Percentiles rank a stretch among this genome's conserved stretches.
Evolutionary conservation across 2,797 vertebrate species (phyloP).

Genomic region (Leptatherina wallacei): DNA sequence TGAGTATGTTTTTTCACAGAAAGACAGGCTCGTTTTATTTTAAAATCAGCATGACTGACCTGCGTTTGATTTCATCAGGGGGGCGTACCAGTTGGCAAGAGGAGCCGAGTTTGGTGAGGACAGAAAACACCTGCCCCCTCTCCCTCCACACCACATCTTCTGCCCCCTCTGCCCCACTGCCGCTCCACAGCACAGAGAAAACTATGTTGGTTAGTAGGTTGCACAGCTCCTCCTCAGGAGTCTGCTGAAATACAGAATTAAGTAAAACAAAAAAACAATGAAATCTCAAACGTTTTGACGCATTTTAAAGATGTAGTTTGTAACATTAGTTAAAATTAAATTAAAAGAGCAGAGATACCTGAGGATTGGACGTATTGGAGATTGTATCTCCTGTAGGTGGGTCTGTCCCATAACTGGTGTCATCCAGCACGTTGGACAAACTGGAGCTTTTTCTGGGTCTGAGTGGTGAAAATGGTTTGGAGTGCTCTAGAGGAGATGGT

Average conservation of each 20-base stretch:
- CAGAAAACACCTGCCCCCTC: constrained; percentile 95
- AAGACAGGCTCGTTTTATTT: background rate
- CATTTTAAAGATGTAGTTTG: background rate
- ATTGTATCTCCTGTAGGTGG: constrained; percentile 86
- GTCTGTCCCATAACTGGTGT: constrained; percentile 89
- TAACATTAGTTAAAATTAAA: background rate
- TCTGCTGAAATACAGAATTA: constrained; percentile 80
- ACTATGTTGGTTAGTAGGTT: constrained; percentile 95
- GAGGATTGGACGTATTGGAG: constrained; percentile 96
- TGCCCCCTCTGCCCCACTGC: constrained; percentile 86
- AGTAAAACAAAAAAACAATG: background rate
- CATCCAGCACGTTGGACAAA: constrained; percentile 95
- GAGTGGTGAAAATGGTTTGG: constrained; percentile 87
- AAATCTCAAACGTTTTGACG: background rate
- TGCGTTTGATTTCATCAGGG: constrained; percentile 96
- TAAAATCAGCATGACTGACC: constrained; percentile 72
- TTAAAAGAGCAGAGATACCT: constrained; percentile 77
- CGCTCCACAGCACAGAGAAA: constrained; percentile 93
- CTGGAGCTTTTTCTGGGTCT: constrained; percentile 93
- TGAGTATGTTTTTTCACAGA: constrained; percentile 15
- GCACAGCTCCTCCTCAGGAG: constrained; percentile 95
- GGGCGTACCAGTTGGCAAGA: constrained; percentile 92
- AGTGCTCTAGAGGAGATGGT: constrained; percentile 90
- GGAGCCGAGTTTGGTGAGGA: constrained; percentile 94
- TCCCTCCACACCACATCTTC: constrained; percentile 92